Evolutionary conservation across 2,113 vertebrate species (phyloP).

Genomic region (Danionella cerebrum): DNA sequence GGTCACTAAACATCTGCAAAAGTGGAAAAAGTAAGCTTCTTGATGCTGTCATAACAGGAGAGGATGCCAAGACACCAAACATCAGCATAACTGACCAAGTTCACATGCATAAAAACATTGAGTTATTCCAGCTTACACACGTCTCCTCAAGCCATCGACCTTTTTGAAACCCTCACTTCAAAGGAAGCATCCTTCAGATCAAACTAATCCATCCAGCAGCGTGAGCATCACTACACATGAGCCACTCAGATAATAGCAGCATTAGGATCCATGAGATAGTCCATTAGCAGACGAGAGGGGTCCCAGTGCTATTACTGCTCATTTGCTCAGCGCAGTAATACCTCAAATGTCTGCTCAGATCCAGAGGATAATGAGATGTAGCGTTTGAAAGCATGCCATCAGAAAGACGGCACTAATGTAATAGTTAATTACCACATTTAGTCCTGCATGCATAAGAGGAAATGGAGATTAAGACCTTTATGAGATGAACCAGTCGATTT

Average conservation of each 20-base stretch:
- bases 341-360: conserved; percentile 25
- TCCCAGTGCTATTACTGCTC: conserved; percentile 18
- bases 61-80: background rate
- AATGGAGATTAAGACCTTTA: conserved; percentile 15
- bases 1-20: conserved; percentile 14
- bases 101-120: background rate
- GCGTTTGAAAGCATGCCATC: conserved; percentile 16
- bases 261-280: conserved; percentile 34
- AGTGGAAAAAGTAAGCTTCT: background rate
- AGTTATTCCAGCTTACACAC: background rate
- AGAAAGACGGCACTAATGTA: conserved; percentile 22
- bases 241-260: conserved; percentile 29
- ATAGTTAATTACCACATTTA: conserved; percentile 27
- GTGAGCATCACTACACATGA: conserved; percentile 28
- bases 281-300: conserved; percentile 18
- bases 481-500: conserved; percentile 9
- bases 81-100: background rate
- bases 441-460: background rate
- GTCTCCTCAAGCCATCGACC: background rate
- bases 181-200: background rate
- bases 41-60: background rate
- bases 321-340: conserved; percentile 10
- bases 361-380: conserved; percentile 30
- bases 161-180: background rate
- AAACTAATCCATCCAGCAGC: conserved; percentile 15